Conservation (phyloP, 2,113 vertebrate genomes). For the Aleadryas rufinucha region DNA sequence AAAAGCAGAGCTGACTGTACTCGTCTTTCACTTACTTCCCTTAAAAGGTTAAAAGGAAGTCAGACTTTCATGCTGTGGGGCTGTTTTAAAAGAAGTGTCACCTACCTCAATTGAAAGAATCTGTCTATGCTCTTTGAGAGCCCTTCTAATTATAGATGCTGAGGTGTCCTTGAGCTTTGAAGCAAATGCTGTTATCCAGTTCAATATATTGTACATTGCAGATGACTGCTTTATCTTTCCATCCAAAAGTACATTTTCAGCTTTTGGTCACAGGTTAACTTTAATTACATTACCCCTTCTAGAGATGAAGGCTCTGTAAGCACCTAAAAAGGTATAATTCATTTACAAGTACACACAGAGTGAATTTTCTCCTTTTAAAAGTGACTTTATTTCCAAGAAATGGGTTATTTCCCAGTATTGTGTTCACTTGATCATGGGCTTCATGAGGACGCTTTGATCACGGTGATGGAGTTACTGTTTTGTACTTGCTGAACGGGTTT, state of each 20-base stretch:
- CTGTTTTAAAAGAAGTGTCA: neutral
- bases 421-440: neutral
- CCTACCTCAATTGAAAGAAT: neutral
- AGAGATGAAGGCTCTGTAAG: neutral
- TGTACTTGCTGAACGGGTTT: neutral
- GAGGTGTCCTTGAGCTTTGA: constrained; percentile 31
- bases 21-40: neutral
- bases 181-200: neutral
- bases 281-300: neutral
- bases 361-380: neutral
- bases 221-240: neutral
- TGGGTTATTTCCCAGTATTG: neutral
- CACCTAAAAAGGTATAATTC: neutral
- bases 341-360: neutral
- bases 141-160: constrained; percentile 14
- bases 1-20: neutral
- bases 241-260: constrained; percentile 2
- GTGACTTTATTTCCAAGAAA: neutral
- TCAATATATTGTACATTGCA: neutral
- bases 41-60: neutral
- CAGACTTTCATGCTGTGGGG: neutral
- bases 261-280: constrained; percentile 11
- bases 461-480: neutral
- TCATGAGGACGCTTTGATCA: neutral
- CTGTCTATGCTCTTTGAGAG: neutral